Evolutionary conservation across 2,797 vertebrate genomes (phyloP), one percentile per base, ranked within the genome.

Genomic region (Lacerta bilineata): DNA sequence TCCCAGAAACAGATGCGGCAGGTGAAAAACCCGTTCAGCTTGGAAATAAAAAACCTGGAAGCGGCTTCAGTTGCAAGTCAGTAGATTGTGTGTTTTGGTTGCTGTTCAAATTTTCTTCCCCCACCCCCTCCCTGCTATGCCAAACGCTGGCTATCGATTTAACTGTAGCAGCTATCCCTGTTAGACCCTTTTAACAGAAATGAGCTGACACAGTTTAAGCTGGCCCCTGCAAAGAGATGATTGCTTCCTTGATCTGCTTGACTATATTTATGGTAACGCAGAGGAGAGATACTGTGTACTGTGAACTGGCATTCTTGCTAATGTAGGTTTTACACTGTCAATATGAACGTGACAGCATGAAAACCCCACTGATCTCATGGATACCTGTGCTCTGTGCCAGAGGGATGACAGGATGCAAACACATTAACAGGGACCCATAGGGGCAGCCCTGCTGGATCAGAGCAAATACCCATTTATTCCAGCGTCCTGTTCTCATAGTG

Each of bases 1-100:
- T 96, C 98, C 85, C 98, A 98, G 94, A 99, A 97, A 88, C 97
- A 83, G 23, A 99, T 99, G 99, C 97, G 97, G 90, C 98, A 98
- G 96, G 98, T 99, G 95, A 98, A 97, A 91, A 99, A 99, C 91
- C 98, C 99, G 25, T 99, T 99, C 66, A 95, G 97, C 5, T 92
- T 99, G 93, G 98, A 98, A 86, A 95, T 99, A 85, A 79, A 84
- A 43, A 95, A 95, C 72, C 95, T 96, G 29, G 91, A 95, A 83
- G 77, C 90, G 17, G 97, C 97, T 27, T 98, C 98, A 75, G 91
- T 99, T 80, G 92, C 96, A 85, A 97, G 99, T 99, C 89, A 97
- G 97, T 95, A 83, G 29, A 72, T 91, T 55, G 88, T 83, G 91
- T 41, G 7, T 20, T 84, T 20, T 17, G 78, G 25, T 11, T 15